Conservation (phyloP, 2,113 vertebrate genomes). For the Australoheros scitulus region DNA sequence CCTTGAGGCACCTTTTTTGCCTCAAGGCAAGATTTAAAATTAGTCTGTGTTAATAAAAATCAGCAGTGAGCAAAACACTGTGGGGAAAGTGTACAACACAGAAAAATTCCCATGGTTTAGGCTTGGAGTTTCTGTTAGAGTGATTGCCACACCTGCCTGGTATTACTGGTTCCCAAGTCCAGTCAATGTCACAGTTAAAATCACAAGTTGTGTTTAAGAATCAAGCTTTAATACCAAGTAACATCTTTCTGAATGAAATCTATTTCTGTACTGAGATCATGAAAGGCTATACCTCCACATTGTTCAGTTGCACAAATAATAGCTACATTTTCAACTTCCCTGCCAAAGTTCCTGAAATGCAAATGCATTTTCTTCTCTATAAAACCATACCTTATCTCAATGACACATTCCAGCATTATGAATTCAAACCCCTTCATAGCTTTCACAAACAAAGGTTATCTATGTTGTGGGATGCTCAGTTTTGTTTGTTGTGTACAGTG, state of each 20-base stretch:
- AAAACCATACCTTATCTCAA: neutral
- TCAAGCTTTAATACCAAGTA: neutral
- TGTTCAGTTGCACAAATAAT: neutral
- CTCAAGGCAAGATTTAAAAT: too few species aligned
- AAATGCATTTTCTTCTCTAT: fast-evolving
- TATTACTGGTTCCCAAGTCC: neutral
- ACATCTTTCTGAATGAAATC: neutral
- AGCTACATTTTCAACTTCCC: neutral
- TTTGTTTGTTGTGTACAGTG: neutral
- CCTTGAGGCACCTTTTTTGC: too few species aligned
- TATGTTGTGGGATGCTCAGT: neutral
- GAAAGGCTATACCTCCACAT: too few species aligned
- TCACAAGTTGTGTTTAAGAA: neutral
- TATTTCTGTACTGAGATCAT: neutral
- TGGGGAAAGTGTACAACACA: neutral
- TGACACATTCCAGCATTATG: neutral
- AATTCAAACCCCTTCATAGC: neutral
- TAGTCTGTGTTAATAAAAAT: neutral
- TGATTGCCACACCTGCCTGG: neutral
- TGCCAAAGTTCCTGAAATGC: neutral
- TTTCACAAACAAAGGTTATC: neutral
- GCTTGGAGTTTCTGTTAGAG: neutral
- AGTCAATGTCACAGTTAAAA: neutral
- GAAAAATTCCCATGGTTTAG: neutral
- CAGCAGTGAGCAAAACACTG: neutral